Evolutionary conservation across 92 coral and sea anemone species (phyloP), one percentile per base, ranked within the genome.

Genomic region (Zoanthus gigantus): DNA sequence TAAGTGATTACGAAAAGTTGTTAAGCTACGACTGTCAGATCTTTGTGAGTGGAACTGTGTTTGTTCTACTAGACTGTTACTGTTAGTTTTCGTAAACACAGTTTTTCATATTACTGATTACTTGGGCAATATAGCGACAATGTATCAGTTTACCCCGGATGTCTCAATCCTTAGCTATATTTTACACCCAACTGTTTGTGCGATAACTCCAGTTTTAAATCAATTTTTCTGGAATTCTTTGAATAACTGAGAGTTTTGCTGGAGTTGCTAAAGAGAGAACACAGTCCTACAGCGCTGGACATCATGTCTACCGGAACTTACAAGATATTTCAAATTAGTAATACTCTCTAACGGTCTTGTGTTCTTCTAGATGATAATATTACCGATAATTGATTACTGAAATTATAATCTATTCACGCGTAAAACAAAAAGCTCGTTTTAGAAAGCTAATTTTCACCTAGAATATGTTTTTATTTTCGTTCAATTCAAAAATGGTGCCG

Each of bases 371-470:
- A 60, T 60, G n/a, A n/a, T 63, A 63, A 17, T 3, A n/a, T n/a
- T 63, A 23, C 32, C 69, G 69, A 28, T 63, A 63, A 63, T 63
- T 18, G 69, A n/a, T 63, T 63, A 63, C 69, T 63, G 69, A 63
- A 63, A 63, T 63, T 17, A 63, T 63, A 17, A 63, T 63, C 69
- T 63, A 63, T 63, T 63, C 69, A 63, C 23, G 28, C 8, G 9
- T 16, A 58, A 63, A 63, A 63, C 69, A 63, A 63, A 63, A 63
- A 63, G 30, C 29, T 17, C 69, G 28, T 63, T 9, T 63, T 63
- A 63, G 69, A 18, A 23, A 17, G 69, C 28, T 30, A 63, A 63
- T 63, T 63, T 63, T 63, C 69, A 63, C 69, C 69, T 63, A 63
- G 29, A 17, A 18, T 63, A 4, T 17, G 5, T 63, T 63, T 63